phyloP scores from a whole-genome alignment of 2,888 invertebrate genomes.

The Acleris sparsana region DNA sequence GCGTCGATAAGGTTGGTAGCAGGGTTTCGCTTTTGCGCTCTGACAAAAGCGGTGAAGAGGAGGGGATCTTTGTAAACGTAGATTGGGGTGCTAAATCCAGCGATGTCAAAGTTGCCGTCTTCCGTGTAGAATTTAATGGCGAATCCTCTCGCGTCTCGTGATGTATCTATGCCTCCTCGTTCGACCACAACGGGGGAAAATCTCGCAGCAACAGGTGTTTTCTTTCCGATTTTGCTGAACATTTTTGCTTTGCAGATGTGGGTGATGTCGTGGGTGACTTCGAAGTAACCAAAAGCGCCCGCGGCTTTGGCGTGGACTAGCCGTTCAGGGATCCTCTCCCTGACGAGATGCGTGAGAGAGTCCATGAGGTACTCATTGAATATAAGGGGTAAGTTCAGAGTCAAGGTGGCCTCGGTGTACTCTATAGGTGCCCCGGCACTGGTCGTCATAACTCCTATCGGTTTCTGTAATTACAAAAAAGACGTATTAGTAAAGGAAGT shows the following conservation, averaged over 20 bases:
- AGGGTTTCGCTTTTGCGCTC: conserved; percentile 96
- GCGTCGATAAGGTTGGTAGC: conserved; percentile 92
- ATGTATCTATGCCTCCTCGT: conserved; percentile 92
- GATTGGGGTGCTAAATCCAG: conserved; percentile 94
- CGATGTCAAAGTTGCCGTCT: conserved; percentile 94
- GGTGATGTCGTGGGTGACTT: conserved; percentile 91
- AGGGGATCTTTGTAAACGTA: conserved; percentile 94
- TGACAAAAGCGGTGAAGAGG: conserved; percentile 94
- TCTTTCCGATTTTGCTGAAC: conserved; percentile 88
- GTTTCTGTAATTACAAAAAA: conserved; percentile 61
- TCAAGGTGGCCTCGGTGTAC: conserved; percentile 86
- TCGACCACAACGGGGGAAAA: conserved; percentile 93
- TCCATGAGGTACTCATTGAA: conserved; percentile 91
- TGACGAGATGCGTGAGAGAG: conserved; percentile 89
- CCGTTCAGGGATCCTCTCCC: conserved; percentile 95
- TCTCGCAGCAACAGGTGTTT: conserved; percentile 89
- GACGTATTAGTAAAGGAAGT: neutral
- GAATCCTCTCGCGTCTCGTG: conserved; percentile 94
- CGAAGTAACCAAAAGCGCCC: conserved; percentile 93
- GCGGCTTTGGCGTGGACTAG: conserved; percentile 97
- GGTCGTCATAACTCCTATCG: conserved; percentile 85
- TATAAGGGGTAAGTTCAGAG: conserved; percentile 89
- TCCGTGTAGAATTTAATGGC: conserved; percentile 96
- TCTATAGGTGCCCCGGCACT: conserved; percentile 90
- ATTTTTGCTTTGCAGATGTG: conserved; percentile 89